Conservation (phyloP, 35 echinoderm and acorn worm species). For the Amphiura filiformis region DNA sequence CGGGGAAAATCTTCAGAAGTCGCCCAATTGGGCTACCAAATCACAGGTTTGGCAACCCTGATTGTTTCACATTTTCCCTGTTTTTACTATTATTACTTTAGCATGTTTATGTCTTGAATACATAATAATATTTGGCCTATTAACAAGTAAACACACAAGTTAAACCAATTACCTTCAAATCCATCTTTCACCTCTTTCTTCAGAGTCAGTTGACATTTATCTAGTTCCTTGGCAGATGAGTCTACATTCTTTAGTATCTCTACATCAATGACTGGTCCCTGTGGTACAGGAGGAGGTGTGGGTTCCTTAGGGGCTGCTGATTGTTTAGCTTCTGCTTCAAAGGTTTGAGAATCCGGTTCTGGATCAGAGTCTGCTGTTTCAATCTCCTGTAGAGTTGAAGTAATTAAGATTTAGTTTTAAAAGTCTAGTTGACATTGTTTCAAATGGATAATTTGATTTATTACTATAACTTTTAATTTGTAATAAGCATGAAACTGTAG, state of each 20-base stretch:
- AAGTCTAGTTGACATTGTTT: neutral
- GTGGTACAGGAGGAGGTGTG: slow-evolving; percentile 18
- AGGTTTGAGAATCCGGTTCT: slow-evolving; percentile 21
- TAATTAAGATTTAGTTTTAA: neutral
- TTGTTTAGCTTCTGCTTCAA: slow-evolving; percentile 9
- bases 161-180: no score
- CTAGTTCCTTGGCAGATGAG: slow-evolving; percentile 51
- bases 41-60: no score
- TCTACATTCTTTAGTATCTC: slow-evolving; percentile 70
- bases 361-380: slow-evolving; percentile 44
- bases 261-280: slow-evolving; percentile 76
- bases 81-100: no score
- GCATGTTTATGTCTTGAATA: no score
- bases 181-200: slow-evolving; percentile 71
- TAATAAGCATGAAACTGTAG: no score
- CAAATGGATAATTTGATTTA: no score
- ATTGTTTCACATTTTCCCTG: no score
- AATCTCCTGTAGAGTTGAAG: slow-evolving; percentile 52
- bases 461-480: no score
- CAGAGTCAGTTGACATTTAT: slow-evolving; percentile 70
- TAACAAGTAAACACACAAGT: no score
- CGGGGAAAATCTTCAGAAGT: no score
- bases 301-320: neutral
- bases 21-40: no score
- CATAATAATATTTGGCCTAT: no score